phyloP scores from a whole-genome alignment of 2,888 invertebrate species.

The Chesias legatella region DNA sequence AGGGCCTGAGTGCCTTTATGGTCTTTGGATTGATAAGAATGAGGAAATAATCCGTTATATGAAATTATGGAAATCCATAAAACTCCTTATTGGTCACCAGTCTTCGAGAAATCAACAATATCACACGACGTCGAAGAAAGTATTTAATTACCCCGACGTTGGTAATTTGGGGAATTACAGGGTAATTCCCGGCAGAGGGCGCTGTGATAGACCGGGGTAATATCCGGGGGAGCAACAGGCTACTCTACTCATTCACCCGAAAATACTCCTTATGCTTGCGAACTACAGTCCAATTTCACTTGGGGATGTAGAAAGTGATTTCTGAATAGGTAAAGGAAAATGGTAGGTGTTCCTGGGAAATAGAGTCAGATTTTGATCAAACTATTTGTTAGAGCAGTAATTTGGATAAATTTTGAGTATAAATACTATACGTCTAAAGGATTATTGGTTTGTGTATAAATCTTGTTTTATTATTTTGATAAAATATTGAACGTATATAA shows the following conservation, averaged over 20 bases:
- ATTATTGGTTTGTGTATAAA: too few species aligned
- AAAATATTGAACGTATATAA: too few species aligned
- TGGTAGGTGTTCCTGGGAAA: neutral
- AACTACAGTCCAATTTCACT: slow-evolving; percentile 1
- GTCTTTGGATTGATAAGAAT: too few species aligned
- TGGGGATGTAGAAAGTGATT: neutral
- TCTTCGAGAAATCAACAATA: neutral
- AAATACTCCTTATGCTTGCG: slow-evolving; percentile 1
- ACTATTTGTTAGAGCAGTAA: neutral
- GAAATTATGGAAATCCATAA: too few species aligned
- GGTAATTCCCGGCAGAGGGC: slow-evolving; percentile 65
- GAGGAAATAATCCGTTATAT: too few species aligned
- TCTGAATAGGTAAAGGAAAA: neutral
- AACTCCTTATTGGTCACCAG: too few species aligned
- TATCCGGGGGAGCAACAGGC: slow-evolving; percentile 75
- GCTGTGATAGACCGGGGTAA: slow-evolving; percentile 60
- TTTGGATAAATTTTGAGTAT: neutral
- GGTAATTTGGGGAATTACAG: slow-evolving; percentile 74
- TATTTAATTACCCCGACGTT: slow-evolving; percentile 66
- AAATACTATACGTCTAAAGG: neutral
- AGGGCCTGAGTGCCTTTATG: too few species aligned
- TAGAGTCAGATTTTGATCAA: neutral
- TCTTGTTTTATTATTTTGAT: too few species aligned
- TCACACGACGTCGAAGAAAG: slow-evolving; percentile 39
- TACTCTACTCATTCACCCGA: slow-evolving; percentile 1